Percentiles rank a stretch among this genome's conserved stretches.
phyloP scores from a whole-genome alignment of 2,113 vertebrate genomes.

The Serilophus lunatus region DNA sequence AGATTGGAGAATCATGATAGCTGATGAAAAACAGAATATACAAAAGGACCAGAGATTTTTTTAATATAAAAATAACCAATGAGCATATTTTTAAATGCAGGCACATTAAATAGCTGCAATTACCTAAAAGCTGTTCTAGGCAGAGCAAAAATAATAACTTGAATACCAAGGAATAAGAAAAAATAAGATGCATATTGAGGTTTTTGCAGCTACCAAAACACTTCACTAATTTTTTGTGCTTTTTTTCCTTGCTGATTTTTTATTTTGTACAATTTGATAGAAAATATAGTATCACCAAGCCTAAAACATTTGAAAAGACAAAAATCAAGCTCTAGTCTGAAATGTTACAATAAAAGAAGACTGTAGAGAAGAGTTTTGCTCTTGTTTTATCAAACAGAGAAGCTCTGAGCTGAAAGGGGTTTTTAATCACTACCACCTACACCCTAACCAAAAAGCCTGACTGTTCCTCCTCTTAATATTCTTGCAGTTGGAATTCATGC shows the following conservation, averaged over 20 bases:
- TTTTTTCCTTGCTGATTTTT: not conserved
- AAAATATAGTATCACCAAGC: not conserved
- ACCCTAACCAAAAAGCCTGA: not conserved
- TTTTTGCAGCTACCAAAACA: not conserved
- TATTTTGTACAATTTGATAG: not conserved
- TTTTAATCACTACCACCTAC: not conserved
- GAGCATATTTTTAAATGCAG: not conserved
- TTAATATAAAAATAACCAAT: not conserved
- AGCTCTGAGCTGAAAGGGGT: not conserved
- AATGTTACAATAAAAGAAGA: not conserved
- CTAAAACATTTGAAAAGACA: not conserved
- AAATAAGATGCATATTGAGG: not conserved
- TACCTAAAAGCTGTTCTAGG: not conserved
- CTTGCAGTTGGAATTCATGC: not conserved
- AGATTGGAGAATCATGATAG: not conserved
- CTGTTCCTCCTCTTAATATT: not conserved
- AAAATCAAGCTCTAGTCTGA: not conserved
- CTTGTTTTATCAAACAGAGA: not conserved
- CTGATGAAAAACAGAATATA: not conserved
- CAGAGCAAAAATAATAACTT: not conserved
- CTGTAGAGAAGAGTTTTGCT: not conserved
- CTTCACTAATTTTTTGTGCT: not conserved
- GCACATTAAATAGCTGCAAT: not conserved
- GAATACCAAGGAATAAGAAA: not conserved
- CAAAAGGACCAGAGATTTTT: not conserved